phyloP scores from a whole-genome alignment of 1,140 invertebrate genomes.

The Drosophila nannoptera region DNA sequence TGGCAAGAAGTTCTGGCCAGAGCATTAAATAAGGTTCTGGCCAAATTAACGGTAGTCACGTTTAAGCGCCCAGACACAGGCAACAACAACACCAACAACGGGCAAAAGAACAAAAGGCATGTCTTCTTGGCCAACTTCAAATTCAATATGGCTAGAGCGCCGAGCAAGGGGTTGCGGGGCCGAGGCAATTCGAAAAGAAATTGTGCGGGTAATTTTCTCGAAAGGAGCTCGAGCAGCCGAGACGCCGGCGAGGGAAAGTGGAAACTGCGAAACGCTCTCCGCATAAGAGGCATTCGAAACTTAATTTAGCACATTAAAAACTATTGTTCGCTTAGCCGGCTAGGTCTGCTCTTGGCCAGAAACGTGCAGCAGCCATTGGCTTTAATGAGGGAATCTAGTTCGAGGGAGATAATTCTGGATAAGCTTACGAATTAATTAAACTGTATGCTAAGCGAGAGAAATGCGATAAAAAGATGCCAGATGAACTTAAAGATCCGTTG shows the following conservation, averaged over 20 bases:
- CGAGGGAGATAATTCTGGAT: constrained; percentile 2
- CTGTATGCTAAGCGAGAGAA: constrained; percentile 2
- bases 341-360: constrained; percentile 11
- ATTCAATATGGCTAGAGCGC: constrained; percentile 60
- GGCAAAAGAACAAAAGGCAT: constrained; percentile 39
- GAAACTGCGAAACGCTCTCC: neutral
- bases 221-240: neutral
- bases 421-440: constrained; percentile 24
- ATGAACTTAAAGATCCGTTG: no score
- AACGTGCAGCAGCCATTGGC: constrained; percentile 54
- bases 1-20: constrained; percentile 51
- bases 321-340: constrained; percentile 51
- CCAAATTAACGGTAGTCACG: constrained; percentile 75
- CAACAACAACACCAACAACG: constrained; percentile 29
- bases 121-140: constrained; percentile 62
- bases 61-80: constrained; percentile 48
- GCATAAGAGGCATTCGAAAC: constrained; percentile 46
- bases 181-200: constrained; percentile 27
- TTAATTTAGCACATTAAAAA: constrained; percentile 74
- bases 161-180: constrained; percentile 5
- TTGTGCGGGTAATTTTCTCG: constrained; percentile 54
- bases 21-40: constrained; percentile 52
- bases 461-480: neutral
- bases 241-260: neutral
- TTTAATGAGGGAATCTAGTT: constrained; percentile 58